phyloP scores from a whole-genome alignment of 2,888 invertebrate species.

The Himalopsyche tibetana region DNA sequence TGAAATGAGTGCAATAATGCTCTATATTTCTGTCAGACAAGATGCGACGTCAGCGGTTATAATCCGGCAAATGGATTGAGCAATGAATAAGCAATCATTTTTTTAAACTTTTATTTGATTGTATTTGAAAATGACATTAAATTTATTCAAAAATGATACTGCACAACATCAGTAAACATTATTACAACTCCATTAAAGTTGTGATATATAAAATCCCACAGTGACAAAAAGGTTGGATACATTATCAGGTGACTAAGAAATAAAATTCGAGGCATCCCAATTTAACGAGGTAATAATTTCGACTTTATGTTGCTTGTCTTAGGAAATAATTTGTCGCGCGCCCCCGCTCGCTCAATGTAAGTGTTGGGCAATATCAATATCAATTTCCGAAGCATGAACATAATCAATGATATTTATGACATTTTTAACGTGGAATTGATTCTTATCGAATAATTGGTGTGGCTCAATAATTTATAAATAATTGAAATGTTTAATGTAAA shows the following conservation, averaged over 20 bases:
- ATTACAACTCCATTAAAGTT: background rate
- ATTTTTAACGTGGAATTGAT: background rate
- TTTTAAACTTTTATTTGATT: no score
- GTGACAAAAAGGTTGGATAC: background rate
- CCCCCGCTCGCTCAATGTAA: conserved; percentile 32
- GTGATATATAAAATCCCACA: background rate
- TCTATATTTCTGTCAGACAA: no score
- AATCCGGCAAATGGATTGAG: no score
- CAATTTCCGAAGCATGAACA: conserved; percentile 37
- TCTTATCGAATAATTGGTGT: background rate
- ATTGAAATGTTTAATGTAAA: no score
- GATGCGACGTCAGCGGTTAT: no score
- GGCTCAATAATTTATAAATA: no score
- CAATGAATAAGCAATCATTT: no score
- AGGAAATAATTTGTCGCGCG: conserved; percentile 47
- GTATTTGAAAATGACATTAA: no score
- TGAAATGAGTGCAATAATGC: no score
- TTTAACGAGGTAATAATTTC: conserved; percentile 53
- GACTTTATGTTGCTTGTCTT: conserved; percentile 49
- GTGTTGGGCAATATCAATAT: conserved; percentile 49
- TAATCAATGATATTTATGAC: background rate
- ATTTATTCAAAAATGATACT: no score
- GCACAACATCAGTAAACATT: background rate
- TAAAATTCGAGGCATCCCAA: conserved; percentile 33
- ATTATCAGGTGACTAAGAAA: background rate